Percentiles rank a stretch among this genome's conserved stretches.
Conservation (phyloP, 2,113 vertebrate species). For the Hypomesus transpacificus region DNA sequence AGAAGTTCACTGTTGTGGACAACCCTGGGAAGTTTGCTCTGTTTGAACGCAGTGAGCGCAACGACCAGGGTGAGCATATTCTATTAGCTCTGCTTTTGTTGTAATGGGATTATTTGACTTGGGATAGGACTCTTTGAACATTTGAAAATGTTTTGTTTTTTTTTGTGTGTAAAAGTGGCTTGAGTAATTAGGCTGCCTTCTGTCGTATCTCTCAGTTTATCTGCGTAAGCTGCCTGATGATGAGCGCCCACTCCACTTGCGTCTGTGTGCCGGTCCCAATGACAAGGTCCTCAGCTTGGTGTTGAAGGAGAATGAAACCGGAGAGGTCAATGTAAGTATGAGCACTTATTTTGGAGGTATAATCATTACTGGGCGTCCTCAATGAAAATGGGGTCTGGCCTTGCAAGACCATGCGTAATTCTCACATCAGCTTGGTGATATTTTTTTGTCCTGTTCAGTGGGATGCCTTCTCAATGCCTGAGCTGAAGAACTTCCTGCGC, state of each 20-base stretch:
- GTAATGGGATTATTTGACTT: too few relatives aligned
- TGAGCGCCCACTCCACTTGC: slow-evolving; percentile 82
- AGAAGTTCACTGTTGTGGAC: slow-evolving; percentile 93
- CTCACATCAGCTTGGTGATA: too few relatives aligned
- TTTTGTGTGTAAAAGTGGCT: not conserved
- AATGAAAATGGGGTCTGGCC: too few relatives aligned
- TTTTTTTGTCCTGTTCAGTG: slow-evolving; percentile 75
- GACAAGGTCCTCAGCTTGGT: slow-evolving; percentile 88
- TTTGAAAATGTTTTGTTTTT: not conserved
- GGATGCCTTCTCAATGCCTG: slow-evolving; percentile 90
- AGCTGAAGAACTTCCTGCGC: slow-evolving; percentile 89
- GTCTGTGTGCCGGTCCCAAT: slow-evolving; percentile 84
- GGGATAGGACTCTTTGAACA: too few relatives aligned
- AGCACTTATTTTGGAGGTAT: not conserved
- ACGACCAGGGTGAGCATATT: slow-evolving; percentile 79
- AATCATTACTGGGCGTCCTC: too few relatives aligned
- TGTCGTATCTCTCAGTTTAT: slow-evolving; percentile 73
- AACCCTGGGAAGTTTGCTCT: slow-evolving; percentile 94
- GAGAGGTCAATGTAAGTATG: slow-evolving; percentile 92
- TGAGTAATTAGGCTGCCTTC: not conserved
- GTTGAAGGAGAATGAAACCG: slow-evolving; percentile 93
- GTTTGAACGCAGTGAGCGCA: slow-evolving; percentile 90
- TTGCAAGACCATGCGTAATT: too few relatives aligned
- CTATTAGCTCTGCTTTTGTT: not conserved
- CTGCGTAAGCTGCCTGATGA: slow-evolving; percentile 82